Conservation (phyloP, 2,797 vertebrate genomes). For the Pseudochromis fuscus region DNA sequence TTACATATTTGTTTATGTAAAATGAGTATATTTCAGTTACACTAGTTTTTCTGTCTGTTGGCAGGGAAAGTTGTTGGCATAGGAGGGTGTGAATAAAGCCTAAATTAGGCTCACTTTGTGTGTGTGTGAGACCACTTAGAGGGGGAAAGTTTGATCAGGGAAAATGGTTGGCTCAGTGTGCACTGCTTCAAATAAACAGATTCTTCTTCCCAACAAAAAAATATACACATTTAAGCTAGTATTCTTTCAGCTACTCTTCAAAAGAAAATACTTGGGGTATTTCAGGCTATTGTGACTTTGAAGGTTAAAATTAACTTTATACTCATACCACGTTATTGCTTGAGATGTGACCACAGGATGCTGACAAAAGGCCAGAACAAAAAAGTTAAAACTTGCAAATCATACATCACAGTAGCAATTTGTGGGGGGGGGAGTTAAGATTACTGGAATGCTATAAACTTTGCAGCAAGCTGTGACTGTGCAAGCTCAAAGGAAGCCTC, state of each 20-base stretch:
- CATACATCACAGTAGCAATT: conserved; percentile 19
- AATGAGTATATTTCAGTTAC: conserved; percentile 71
- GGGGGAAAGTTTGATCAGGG: conserved; percentile 48
- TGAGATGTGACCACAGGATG: conserved; percentile 40
- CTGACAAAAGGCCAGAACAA: conserved; percentile 8
- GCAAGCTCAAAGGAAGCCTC: conserved; percentile 53
- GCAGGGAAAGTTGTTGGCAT: conserved; percentile 81
- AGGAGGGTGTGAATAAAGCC: conserved; percentile 77
- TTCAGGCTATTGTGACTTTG: conserved; percentile 63
- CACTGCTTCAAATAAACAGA: conserved; percentile 60
- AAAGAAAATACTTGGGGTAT: conserved; percentile 59
- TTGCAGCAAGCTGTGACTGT: conserved; percentile 47
- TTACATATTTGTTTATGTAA: conserved; percentile 77
- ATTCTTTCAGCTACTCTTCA: conserved; percentile 62
- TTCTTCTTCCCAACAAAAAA: conserved; percentile 53
- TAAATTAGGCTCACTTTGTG: conserved; percentile 82
- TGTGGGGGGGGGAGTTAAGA: conserved; percentile 47
- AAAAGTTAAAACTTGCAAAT: conserved; percentile 9
- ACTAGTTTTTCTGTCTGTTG: conserved; percentile 83
- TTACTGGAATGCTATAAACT: conserved; percentile 54
- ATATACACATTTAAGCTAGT: conserved; percentile 63
- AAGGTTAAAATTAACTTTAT: conserved; percentile 51
- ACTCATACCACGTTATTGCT: conserved; percentile 48
- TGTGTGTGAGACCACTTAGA: conserved; percentile 68
- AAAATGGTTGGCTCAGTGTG: conserved; percentile 53